phyloP scores from a whole-genome alignment of 1,140 invertebrate genomes.

The Drosophila tsacasi region DNA sequence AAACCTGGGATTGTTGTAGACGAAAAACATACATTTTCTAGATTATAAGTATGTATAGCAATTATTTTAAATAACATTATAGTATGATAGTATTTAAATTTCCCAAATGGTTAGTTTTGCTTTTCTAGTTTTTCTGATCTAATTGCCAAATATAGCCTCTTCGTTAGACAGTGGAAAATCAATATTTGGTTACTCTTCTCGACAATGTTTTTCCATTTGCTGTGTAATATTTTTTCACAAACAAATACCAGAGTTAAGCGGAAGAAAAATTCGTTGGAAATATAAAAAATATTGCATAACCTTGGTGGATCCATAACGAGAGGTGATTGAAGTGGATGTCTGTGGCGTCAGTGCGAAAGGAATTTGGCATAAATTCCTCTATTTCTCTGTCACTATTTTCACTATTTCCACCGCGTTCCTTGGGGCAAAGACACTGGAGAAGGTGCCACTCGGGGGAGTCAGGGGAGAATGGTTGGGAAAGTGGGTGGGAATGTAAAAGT shows the following conservation, averaged over 20 bases:
- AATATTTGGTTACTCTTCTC: neutral
- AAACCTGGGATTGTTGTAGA: neutral
- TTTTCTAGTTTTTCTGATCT: neutral
- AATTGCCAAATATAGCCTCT: neutral
- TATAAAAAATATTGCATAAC: constrained; percentile 34
- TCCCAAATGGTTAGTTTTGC: neutral
- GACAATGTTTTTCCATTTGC: neutral
- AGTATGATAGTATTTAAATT: neutral
- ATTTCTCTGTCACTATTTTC: constrained; percentile 12
- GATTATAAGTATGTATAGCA: neutral
- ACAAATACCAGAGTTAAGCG: neutral
- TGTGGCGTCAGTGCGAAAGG: constrained; percentile 35
- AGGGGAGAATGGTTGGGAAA: neutral
- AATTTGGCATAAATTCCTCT: constrained; percentile 51
- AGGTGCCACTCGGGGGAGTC: constrained; percentile 3
- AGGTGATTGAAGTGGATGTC: constrained; percentile 32
- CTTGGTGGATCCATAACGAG: constrained; percentile 28
- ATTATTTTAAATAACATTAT: neutral
- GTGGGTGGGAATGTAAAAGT: constrained; percentile 4
- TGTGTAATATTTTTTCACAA: neutral
- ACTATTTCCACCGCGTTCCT: constrained; percentile 22
- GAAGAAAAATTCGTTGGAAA: neutral
- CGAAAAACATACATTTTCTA: neutral
- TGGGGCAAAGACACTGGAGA: constrained; percentile 28
- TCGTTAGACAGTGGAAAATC: neutral